phyloP scores from a whole-genome alignment of 2,888 invertebrate species.

The Hypena proboscidalis region DNA sequence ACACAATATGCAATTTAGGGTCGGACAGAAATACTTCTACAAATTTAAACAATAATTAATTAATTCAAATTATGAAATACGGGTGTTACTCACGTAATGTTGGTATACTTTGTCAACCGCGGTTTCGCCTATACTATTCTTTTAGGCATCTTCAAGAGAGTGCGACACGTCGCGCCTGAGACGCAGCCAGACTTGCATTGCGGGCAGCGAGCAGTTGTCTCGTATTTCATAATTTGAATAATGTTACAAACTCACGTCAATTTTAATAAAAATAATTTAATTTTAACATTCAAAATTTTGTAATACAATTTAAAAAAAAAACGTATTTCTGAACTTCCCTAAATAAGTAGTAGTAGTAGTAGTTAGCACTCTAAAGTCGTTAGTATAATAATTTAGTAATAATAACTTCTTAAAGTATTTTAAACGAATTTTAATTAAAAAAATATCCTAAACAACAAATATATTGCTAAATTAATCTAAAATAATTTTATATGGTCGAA shows the following conservation, averaged over 20 bases:
- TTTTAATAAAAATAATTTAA: no score
- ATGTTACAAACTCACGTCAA: no score
- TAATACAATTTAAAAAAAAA: not conserved
- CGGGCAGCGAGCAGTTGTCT: no score
- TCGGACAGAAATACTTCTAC: slow-evolving; percentile 15
- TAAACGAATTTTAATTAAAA: slow-evolving; percentile 4
- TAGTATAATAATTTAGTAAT: not conserved
- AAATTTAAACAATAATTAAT: not conserved
- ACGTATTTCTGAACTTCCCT: slow-evolving; percentile 6
- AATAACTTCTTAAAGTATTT: slow-evolving; percentile 3
- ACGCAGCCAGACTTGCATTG: no score
- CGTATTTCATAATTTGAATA: no score
- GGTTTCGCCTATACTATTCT: no score
- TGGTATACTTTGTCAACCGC: no score
- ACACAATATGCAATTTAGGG: slow-evolving; percentile 15
- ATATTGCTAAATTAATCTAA: not conserved
- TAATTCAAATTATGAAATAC: slow-evolving; percentile 2
- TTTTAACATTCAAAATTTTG: no score
- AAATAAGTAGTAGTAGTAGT: no score
- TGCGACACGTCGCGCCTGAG: no score
- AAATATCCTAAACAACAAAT: not conserved
- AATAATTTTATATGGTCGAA: not conserved
- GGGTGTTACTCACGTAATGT: no score
- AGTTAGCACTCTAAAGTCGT: not conserved
- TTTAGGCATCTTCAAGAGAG: no score